A percentile compares a stretch with the other conserved stretches of the same genome.
Evolutionary conservation across 2,888 invertebrate species (phyloP).

Genomic region (Eubasilissa splendida): DNA sequence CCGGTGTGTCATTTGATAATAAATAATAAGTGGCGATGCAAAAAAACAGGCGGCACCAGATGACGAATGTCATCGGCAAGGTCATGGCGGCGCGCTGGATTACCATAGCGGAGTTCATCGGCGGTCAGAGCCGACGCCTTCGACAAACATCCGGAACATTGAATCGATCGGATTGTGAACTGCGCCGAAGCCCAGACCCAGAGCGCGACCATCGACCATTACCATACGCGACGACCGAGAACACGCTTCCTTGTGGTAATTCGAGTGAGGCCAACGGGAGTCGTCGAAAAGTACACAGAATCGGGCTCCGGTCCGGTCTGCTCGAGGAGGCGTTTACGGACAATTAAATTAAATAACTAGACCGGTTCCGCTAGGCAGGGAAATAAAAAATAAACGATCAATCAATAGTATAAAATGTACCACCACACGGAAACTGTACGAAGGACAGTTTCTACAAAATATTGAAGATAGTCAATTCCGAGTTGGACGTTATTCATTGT

Average conservation of each 20-base stretch:
- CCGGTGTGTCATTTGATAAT: constrained; percentile 31
- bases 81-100: constrained; percentile 26
- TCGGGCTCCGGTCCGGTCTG: background rate
- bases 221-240: background rate
- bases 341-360: too few species aligned
- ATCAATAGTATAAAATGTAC: background rate
- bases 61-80: constrained; percentile 33
- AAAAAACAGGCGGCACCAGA: constrained; percentile 23
- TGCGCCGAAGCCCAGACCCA: background rate
- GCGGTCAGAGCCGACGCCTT: constrained; percentile 25
- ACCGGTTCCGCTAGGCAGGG: too few species aligned
- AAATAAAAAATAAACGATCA: background rate
- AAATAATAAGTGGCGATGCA: background rate
- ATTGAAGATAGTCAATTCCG: too few species aligned
- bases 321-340: background rate
- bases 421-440: background rate
- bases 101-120: constrained; percentile 23
- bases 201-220: constrained; percentile 1
- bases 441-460: too few species aligned
- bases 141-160: constrained; percentile 1
- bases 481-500: too few species aligned
- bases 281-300: background rate
- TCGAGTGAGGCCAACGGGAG: background rate
- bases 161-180: constrained; percentile 20
- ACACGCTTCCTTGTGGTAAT: background rate